A percentile compares a stretch with the other conserved stretches of the same genome.
Conservation (phyloP, 2,113 vertebrate species). For the Dendrocopos noguchii region DNA sequence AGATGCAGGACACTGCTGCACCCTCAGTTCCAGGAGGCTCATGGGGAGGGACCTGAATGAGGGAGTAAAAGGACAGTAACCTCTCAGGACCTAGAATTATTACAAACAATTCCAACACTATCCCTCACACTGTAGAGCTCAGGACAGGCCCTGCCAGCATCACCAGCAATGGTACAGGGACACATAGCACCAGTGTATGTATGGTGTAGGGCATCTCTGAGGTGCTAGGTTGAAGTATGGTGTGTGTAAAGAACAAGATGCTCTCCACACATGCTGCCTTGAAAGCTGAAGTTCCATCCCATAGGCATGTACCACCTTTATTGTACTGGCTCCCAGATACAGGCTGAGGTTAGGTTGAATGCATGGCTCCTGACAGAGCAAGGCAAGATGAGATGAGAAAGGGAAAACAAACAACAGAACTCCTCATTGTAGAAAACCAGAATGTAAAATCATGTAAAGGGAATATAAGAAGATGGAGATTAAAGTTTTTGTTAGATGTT, state of each 20-base stretch:
- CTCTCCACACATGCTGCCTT: neutral
- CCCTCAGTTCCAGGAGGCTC: accelerated
- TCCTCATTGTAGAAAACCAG: neutral
- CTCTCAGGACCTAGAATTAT: neutral
- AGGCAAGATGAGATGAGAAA: neutral
- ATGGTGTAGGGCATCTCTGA: neutral
- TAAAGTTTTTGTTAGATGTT: neutral
- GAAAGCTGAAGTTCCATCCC: neutral
- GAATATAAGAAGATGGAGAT: neutral
- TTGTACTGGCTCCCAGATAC: accelerated
- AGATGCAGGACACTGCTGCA: neutral
- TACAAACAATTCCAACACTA: accelerated
- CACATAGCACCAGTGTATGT: too few relatives aligned
- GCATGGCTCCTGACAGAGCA: neutral
- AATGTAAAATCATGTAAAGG: neutral
- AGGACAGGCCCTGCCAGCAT: accelerated
- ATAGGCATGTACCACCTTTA: accelerated
- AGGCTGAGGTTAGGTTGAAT: neutral
- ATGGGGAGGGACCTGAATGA: accelerated
- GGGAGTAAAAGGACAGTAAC: neutral
- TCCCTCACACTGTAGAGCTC: neutral
- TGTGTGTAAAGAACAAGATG: neutral
- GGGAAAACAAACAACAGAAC: neutral
- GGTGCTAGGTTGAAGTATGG: too few relatives aligned
- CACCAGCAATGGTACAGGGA: neutral